These are phyloP conservation scores for Brenthis daphne DNA, from an alignment of 2,888 invertebrate genomes.

Conservation along the genomic window DNA sequence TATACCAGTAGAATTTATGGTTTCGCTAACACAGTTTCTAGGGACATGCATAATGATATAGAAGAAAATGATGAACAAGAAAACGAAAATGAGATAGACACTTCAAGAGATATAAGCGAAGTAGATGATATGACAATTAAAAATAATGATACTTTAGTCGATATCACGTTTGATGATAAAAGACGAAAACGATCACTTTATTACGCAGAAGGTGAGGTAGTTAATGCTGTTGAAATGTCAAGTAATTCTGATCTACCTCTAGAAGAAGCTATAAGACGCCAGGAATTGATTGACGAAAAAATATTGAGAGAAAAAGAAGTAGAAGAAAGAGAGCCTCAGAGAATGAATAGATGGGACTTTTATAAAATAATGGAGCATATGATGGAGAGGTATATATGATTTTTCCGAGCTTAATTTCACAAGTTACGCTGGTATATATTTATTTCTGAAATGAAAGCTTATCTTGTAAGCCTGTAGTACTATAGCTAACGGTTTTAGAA, in stretches of 20 bases:
- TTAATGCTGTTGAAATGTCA: slow-evolving; percentile 46
- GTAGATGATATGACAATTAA: slow-evolving; percentile 47
- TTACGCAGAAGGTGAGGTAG: slow-evolving; percentile 65
- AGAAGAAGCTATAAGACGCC: slow-evolving; percentile 73
- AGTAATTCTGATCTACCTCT: slow-evolving; percentile 60
- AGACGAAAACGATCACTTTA: slow-evolving; percentile 56
- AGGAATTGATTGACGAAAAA: slow-evolving; percentile 72
- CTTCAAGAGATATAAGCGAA: slow-evolving; percentile 47
- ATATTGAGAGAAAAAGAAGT: slow-evolving; percentile 44
- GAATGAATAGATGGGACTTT: slow-evolving; percentile 84
- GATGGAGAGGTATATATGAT: slow-evolving; percentile 74
- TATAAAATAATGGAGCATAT: slow-evolving; percentile 84
- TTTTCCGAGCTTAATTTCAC: too few species aligned
- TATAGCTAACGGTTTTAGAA: too few species aligned
- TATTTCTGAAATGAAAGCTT: too few species aligned
- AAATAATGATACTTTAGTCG: slow-evolving; percentile 64
- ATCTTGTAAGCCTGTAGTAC: too few species aligned
- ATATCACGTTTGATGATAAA: slow-evolving; percentile 69
- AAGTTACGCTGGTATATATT: too few species aligned
- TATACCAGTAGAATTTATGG: slow-evolving; percentile 80
- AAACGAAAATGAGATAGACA: slow-evolving; percentile 45
- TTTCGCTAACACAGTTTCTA: slow-evolving; percentile 67
- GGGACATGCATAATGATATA: slow-evolving; percentile 63
- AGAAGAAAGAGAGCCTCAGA: slow-evolving; percentile 58
- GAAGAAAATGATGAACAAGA: slow-evolving; percentile 43